Percentiles rank a stretch among this genome's conserved stretches.
These are phyloP conservation scores for Rattus rattus DNA, from an alignment of 2,113 vertebrate genomes.

Conservation along the genomic window DNA sequence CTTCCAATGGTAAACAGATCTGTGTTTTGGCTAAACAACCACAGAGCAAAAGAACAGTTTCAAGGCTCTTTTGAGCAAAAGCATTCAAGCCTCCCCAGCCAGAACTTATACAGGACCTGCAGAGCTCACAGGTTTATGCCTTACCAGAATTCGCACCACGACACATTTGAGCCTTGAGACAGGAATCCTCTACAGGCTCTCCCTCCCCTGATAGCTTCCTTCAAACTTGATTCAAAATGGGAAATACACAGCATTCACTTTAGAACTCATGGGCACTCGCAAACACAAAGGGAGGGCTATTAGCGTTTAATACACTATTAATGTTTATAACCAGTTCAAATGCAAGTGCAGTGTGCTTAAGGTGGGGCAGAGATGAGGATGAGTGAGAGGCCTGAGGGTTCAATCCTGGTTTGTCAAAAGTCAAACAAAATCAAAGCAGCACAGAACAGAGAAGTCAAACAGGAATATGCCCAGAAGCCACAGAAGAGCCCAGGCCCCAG, in stretches of 20 bases:
- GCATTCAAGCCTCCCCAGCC: not conserved
- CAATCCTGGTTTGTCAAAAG: not conserved
- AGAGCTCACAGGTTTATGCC: not conserved
- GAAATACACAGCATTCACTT: not conserved
- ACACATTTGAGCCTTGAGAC: not conserved
- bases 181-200: not conserved
- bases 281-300: not conserved
- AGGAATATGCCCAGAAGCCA: not conserved
- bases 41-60: conserved; percentile 37
- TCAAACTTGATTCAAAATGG: not conserved
- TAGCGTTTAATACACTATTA: not conserved
- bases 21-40: conserved; percentile 60
- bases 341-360: not conserved
- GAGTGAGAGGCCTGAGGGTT: not conserved
- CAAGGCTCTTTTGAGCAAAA: conserved; percentile 27
- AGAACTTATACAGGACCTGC: not conserved
- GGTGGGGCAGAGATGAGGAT: not conserved
- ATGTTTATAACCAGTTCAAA: not conserved
- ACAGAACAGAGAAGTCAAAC: not conserved
- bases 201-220: not conserved
- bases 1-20: conserved; percentile 50
- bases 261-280: not conserved
- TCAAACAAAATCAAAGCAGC: not conserved
- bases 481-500: not conserved
- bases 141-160: not conserved